phyloP scores from a whole-genome alignment of 2,888 invertebrate genomes.

The Dione juno region DNA sequence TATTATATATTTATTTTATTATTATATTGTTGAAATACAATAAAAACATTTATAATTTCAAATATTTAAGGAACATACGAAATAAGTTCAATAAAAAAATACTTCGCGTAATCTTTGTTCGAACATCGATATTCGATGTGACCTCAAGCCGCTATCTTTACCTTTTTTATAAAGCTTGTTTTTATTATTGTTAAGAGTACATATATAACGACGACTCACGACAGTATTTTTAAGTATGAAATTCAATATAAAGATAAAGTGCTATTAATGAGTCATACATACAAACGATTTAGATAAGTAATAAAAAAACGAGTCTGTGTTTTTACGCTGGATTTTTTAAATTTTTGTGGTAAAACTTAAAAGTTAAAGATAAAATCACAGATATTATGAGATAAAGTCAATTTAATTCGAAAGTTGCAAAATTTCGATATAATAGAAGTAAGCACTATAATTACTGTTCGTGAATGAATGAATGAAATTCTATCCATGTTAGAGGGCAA shows the following conservation, averaged over 20 bases:
- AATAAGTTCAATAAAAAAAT: background rate
- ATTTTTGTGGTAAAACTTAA: no score
- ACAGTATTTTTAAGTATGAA: constrained; percentile 2
- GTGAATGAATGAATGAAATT: no score
- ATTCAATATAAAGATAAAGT: background rate
- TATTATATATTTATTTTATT: no score
- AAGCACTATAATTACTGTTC: no score
- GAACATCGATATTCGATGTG: background rate
- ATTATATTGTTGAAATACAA: no score
- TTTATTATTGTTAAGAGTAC: background rate
- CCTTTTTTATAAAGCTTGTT: background rate
- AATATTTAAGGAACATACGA: no score
- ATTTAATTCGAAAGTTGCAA: background rate
- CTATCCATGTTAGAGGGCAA: no score
- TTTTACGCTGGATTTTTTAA: background rate
- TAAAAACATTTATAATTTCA: no score
- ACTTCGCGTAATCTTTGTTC: background rate
- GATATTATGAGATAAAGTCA: no score
- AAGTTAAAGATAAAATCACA: no score
- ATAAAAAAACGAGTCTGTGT: background rate
- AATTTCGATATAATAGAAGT: background rate
- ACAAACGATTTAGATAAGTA: constrained; percentile 7
- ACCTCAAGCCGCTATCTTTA: background rate
- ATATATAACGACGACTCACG: background rate
- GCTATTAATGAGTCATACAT: background rate